Evolutionary conservation across 2,888 invertebrate species (phyloP).

Genomic region (Erebia ligea): DNA sequence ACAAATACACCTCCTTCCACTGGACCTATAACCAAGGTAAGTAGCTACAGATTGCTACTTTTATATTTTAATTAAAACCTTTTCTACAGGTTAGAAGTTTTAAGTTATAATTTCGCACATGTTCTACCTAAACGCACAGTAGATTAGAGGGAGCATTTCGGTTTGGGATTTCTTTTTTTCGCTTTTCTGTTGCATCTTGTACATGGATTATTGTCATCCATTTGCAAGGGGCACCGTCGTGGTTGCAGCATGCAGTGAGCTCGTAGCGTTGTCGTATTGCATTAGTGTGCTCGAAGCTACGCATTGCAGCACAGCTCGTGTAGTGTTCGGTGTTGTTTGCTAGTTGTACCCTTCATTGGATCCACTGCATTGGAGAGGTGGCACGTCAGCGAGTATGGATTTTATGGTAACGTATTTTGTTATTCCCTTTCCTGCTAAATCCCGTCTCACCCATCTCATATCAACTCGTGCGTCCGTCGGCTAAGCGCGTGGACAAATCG

Average conservation of each 20-base stretch:
- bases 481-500: constrained; percentile 75
- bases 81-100: constrained; percentile 65
- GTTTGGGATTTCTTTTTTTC: constrained; percentile 70
- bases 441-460: constrained; percentile 64
- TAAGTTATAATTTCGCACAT: constrained; percentile 73
- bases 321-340: constrained; percentile 81
- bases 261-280: constrained; percentile 80
- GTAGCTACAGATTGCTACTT: constrained; percentile 57
- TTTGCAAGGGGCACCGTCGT: constrained; percentile 75
- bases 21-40: constrained; percentile 98
- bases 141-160: constrained; percentile 78
- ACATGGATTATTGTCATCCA: constrained; percentile 72
- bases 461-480: constrained; percentile 60
- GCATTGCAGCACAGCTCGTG: constrained; percentile 78
- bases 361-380: constrained; percentile 82
- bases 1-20: constrained; percentile 86
- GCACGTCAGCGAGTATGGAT: constrained; percentile 78
- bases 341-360: constrained; percentile 71
- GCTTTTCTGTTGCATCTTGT: constrained; percentile 72
- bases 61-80: constrained; percentile 51
- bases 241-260: constrained; percentile 80
- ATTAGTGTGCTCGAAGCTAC: constrained; percentile 80
- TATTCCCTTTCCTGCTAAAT: constrained; percentile 71
- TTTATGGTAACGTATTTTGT: constrained; percentile 79
- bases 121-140: constrained; percentile 77